Conservation (phyloP, 2,888 invertebrate species). For the Diarsia dahlii region DNA sequence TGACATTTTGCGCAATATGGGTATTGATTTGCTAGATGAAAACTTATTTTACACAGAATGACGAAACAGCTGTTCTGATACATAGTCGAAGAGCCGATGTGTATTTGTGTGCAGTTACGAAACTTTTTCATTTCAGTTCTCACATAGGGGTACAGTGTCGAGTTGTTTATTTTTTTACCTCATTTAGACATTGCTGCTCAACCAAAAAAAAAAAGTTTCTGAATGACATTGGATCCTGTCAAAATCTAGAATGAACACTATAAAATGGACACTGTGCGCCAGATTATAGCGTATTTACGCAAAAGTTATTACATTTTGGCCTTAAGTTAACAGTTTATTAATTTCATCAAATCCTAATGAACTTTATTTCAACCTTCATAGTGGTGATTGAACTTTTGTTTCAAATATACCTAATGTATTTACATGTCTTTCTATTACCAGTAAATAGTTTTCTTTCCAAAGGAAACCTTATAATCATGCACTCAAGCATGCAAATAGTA, state of each 20-base stretch:
- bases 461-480: background rate
- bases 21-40: slow-evolving; percentile 88
- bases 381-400: slow-evolving; percentile 14
- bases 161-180: slow-evolving; percentile 57
- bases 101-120: slow-evolving; percentile 72
- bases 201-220: slow-evolving; percentile 15
- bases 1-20: slow-evolving; percentile 89
- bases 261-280: slow-evolving; percentile 14
- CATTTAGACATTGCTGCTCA: too few species aligned
- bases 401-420: background rate
- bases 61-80: slow-evolving; percentile 88
- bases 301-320: slow-evolving; percentile 4
- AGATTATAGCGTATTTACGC: background rate
- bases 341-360: slow-evolving; percentile 5
- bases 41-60: slow-evolving; percentile 84
- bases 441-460: slow-evolving; percentile 13
- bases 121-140: slow-evolving; percentile 65
- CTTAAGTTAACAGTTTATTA: background rate
- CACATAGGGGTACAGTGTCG: slow-evolving; percentile 40
- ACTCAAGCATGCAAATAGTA: background rate
- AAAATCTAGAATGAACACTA: slow-evolving; percentile 39
- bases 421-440: slow-evolving; percentile 16
- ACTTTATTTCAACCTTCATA: background rate
- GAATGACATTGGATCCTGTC: slow-evolving; percentile 49
- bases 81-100: slow-evolving; percentile 67